Conservation (phyloP, 2,113 vertebrate genomes). For the Numenius arquata region DNA sequence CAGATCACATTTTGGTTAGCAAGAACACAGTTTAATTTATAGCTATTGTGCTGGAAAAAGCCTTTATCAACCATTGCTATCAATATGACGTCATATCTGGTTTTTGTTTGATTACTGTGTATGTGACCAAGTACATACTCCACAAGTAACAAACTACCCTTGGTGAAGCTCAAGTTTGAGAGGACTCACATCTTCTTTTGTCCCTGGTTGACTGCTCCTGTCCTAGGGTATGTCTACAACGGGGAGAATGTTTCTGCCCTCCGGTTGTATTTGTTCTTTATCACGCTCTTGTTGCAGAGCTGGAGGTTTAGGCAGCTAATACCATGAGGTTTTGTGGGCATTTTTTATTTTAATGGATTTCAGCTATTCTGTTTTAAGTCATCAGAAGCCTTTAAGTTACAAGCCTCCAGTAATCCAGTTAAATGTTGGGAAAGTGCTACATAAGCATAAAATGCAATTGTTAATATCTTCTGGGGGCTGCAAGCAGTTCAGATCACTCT, state of each 20-base stretch:
- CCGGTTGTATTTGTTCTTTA: neutral
- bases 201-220: neutral
- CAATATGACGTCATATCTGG: neutral
- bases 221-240: neutral
- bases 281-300: neutral
- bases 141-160: neutral
- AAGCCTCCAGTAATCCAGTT: conserved; percentile 1
- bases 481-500: neutral
- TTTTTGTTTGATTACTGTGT: neutral
- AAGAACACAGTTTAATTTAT: neutral
- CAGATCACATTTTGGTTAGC: neutral
- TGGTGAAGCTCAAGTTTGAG: neutral
- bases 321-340: rapidly evolving
- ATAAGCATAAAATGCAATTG: conserved; percentile 9
- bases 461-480: neutral
- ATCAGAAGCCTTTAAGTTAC: neutral
- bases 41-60: neutral
- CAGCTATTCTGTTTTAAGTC: neutral
- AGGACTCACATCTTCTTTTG: neutral
- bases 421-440: neutral
- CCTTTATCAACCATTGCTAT: neutral
- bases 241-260: neutral
- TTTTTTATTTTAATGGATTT: neutral
- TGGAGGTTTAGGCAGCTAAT: neutral
- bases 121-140: neutral